These are phyloP conservation scores for Andrena cerasifolii DNA, from an alignment of 1,140 invertebrate genomes.

Conservation along the genomic window DNA sequence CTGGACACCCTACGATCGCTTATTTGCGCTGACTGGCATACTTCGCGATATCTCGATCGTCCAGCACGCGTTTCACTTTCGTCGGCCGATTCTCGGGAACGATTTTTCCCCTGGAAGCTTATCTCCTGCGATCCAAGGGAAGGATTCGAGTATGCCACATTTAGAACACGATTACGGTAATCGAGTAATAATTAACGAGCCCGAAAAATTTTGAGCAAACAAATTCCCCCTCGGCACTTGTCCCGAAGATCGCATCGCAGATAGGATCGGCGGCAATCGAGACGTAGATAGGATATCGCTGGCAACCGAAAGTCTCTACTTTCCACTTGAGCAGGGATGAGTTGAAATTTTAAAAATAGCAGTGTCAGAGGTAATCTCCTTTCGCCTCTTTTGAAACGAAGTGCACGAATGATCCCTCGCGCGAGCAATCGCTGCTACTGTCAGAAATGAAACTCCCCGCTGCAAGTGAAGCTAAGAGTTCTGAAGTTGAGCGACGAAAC, in stretches of 20 bases:
- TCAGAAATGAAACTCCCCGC: no score
- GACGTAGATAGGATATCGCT: not conserved
- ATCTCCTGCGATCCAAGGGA: no score
- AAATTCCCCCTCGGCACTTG: not conserved
- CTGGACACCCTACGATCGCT: not conserved
- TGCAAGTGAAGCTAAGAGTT: no score
- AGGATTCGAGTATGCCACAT: no score
- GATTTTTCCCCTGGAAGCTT: no score
- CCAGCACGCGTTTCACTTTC: not conserved
- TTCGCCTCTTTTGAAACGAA: no score
- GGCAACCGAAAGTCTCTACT: not conserved
- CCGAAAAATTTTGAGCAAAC: not conserved
- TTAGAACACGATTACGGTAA: conserved; percentile 11
- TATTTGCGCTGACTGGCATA: not conserved
- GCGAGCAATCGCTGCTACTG: no score
- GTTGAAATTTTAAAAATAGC: not conserved
- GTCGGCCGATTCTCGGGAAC: no score
- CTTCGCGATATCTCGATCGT: not conserved
- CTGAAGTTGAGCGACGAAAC: no score
- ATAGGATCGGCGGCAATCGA: not conserved
- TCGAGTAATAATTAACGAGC: not conserved
- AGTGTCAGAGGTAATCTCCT: not conserved
- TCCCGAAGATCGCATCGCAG: not conserved
- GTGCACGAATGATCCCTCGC: no score
- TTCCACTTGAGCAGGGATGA: not conserved